Conservation (phyloP, 2,797 vertebrate species). For the Hydrolagus colliei region DNA sequence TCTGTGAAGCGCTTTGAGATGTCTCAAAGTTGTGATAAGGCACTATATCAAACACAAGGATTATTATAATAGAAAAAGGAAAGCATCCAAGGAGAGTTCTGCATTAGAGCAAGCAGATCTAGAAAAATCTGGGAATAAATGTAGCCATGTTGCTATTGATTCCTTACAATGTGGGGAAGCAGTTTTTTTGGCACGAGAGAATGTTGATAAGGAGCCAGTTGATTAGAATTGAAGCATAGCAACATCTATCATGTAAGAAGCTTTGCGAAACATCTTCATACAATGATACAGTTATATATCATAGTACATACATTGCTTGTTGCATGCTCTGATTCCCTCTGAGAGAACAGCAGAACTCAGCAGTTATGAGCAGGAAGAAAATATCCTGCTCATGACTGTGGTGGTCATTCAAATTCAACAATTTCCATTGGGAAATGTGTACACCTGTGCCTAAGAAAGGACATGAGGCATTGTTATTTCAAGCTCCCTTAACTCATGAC, state of each 20-base stretch:
- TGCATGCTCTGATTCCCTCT: background rate
- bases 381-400: background rate
- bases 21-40: too few relatives aligned
- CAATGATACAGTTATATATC: background rate
- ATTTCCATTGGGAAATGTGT: conserved; percentile 3
- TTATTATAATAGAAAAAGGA: too few relatives aligned
- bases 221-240: too few relatives aligned
- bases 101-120: too few relatives aligned
- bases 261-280: background rate
- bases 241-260: background rate
- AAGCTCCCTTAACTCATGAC: conserved; percentile 18
- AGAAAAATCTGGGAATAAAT: too few relatives aligned
- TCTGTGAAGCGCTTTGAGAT: too few relatives aligned
- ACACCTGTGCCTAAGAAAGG: background rate
- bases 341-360: background rate
- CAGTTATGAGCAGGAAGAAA: background rate
- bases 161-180: too few relatives aligned
- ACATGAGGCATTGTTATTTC: conserved; percentile 10
- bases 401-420: background rate
- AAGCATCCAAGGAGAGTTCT: too few relatives aligned
- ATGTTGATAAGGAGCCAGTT: too few relatives aligned
- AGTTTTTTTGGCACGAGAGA: too few relatives aligned
- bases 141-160: too few relatives aligned
- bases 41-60: too few relatives aligned
- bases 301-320: background rate